phyloP scores from a whole-genome alignment of 2,888 invertebrate species.

The Tenthredo scrophulariae region DNA sequence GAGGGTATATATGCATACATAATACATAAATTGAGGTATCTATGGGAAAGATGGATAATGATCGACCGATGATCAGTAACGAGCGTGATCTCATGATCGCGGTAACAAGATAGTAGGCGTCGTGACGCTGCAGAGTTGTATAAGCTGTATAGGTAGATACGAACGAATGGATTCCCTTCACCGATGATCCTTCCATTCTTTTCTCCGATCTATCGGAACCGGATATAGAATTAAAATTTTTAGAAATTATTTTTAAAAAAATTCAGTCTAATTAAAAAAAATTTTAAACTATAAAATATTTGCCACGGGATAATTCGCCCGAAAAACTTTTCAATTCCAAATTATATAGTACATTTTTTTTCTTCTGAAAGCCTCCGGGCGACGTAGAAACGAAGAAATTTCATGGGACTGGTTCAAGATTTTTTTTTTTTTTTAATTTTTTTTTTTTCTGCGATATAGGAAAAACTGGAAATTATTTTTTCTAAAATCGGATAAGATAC shows the following conservation, averaged over 20 bases:
- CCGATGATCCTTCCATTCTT: background rate
- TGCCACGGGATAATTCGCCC: no score
- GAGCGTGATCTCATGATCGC: conserved; percentile 14
- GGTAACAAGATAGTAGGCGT: background rate
- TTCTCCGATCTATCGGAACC: background rate
- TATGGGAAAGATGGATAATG: conserved; percentile 29
- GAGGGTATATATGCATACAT: background rate
- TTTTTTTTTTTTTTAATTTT: no score
- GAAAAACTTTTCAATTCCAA: no score
- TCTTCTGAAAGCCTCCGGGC: no score
- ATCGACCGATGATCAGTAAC: conserved; percentile 3
- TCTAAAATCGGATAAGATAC: background rate
- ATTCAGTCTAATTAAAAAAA: no score
- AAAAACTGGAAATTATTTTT: background rate
- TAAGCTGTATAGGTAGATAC: background rate
- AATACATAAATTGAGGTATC: background rate
- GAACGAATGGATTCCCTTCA: background rate
- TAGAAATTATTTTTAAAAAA: no score
- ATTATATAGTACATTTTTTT: no score
- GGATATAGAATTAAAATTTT: no score
- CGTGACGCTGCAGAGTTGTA: background rate
- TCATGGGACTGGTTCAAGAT: no score
- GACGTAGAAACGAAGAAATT: no score
- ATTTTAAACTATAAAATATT: no score
- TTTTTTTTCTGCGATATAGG: no score